Evolutionary conservation across 2,797 vertebrate genomes (phyloP), one percentile per base, ranked within the genome.

Genomic region (Acrossocheilus fasciatus): DNA sequence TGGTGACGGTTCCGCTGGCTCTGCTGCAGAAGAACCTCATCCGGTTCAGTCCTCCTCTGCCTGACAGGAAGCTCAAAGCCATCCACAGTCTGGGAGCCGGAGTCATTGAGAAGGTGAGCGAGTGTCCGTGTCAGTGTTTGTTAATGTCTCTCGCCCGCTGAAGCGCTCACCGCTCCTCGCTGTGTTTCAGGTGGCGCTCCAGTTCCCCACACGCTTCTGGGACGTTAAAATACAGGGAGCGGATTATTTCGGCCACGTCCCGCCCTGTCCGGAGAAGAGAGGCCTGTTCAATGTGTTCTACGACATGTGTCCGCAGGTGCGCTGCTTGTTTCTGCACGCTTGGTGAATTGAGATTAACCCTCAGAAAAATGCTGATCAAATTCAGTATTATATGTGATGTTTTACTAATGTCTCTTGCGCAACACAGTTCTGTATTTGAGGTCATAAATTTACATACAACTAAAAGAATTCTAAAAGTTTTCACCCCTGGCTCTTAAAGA

Each of bases 261-360:
- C 98, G 4, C 97, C 97, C 45, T 92, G 91, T 91, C 95, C 96
- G 69, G 97, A 96, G 90, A 97, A 97, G 70, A 96, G 97, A 88
- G 98, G 98, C 45, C 96, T 99, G 89, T 99, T 99, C 75, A 97
- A 96, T 41, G 97, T 99, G 77, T 99, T 99, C 93, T 99, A 99
- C 17, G 98, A 99, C 93, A 96, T 99, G 96, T 95, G 98, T 88
- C 97, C 98, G 77, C 95, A 98, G 97, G 98, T 99, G 93, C 86
- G 57, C 43, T 18, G 18, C 69, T 62, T 1, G 1, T 4, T 9
- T 62, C 57, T 62, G 54, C 18, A 20, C 2, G 2, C 52, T 39
- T 10, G 9, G 36, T 23, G 14, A 30, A 10, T 43, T 36, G 9
- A 26, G 26, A 23, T 9, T 57, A 57, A 57, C 8, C 54, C 54